Base-by-base conservation (phyloP, 2,888 invertebrate species). In the Conchocele bisecta region DNA sequence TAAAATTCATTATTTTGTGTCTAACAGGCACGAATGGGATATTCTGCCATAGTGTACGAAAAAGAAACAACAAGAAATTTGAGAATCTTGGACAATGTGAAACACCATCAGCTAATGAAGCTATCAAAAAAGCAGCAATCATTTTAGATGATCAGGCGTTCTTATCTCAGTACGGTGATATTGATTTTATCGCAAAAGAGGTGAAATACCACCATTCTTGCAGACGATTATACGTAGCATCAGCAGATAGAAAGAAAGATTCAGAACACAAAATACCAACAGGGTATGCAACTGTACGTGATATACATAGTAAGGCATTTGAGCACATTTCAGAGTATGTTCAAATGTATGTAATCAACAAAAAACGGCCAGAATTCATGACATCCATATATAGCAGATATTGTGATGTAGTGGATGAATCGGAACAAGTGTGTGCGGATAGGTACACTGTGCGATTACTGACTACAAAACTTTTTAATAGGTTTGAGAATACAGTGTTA, bases 171-270 rank as follows among this genome's bases (percentile, higher is more conserved):
- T 56, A 61, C 33, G 26, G 41, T 13, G 50, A 15, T 20, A 37
- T 53, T 44, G 56, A 68, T 35, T 31, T 68, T 31, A 31, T 68
- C 31, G 59, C 67, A 26, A 60, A 60, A 37, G 29, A 54, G 20
- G 20, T 39, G 1, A 60, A 60, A 39, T 54, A 24, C 13, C 67
- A 67, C 22, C 51, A 67, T 29, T 28, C 35, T 15, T 67, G 68
- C 53, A 24, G 56, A n/a, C 56, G 17, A 20, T 20, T 22, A 28
- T 44, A 33, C 20, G 22, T 54, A 2, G 56, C 53, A 15, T 44
- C 17, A 35, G 44, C 42, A 22, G 53, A 54, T 17, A 31, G 44
- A 33, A 22, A 9, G 24, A 31, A 63, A 39, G 22, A 3, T 11
- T 42, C 61, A 15, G 53, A 61, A 24, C 41, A 26, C 41, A 17